Percentiles rank a stretch among this genome's conserved stretches.
These are phyloP conservation scores for Caenorhabditis latens DNA, from an alignment of 1,140 invertebrate species.

Conservation along the genomic window DNA sequence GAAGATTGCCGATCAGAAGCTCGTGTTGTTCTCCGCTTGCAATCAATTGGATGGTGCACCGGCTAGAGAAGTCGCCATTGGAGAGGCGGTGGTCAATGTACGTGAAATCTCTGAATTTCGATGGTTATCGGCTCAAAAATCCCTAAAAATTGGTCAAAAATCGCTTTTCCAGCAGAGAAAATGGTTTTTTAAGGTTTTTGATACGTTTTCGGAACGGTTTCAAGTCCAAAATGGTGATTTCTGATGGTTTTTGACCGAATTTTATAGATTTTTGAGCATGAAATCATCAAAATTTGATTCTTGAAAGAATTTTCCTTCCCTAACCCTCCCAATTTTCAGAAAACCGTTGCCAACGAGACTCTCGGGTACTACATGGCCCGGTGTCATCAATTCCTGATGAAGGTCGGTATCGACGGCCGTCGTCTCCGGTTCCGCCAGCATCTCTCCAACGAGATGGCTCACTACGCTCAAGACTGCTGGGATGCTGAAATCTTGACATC, in stretches of 20 bases:
- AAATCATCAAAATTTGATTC: too few species aligned
- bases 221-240: too few species aligned
- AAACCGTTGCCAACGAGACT: slow-evolving; percentile 94
- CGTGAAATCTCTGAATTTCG: neutral
- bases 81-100: slow-evolving; percentile 78
- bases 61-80: slow-evolving; percentile 77
- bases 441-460: slow-evolving; percentile 99
- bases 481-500: slow-evolving; percentile 76
- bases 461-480: slow-evolving; percentile 88
- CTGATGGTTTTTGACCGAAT: too few species aligned
- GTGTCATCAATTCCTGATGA: slow-evolving; percentile 89
- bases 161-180: too few species aligned
- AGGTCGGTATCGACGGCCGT: slow-evolving; percentile 87
- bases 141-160: slow-evolving; percentile 56
- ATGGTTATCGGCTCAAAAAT: neutral
- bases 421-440: slow-evolving; percentile 95
- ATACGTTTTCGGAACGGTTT: too few species aligned
- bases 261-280: too few species aligned
- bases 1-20: slow-evolving; percentile 83
- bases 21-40: slow-evolving; percentile 92
- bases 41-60: slow-evolving; percentile 88
- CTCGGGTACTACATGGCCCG: slow-evolving; percentile 97
- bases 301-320: too few species aligned
- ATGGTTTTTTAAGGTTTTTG: too few species aligned
- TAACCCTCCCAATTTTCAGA: slow-evolving; percentile 73